phyloP scores from a whole-genome alignment of 2,888 invertebrate genomes.

The Heliconius erato region DNA sequence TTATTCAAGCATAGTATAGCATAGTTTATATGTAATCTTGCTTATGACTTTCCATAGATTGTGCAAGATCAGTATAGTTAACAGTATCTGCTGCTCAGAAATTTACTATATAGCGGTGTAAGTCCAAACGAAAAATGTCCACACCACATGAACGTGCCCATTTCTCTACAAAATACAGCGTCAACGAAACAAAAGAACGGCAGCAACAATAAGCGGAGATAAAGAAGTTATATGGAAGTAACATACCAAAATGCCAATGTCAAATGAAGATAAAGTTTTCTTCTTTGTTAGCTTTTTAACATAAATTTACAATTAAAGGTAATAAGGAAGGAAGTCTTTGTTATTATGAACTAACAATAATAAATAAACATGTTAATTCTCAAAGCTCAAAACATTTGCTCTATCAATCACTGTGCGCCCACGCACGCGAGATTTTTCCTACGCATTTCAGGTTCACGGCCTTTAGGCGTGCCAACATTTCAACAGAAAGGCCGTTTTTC shows the following conservation, averaged over 20 bases:
- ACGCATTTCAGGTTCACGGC: slow-evolving; percentile 68
- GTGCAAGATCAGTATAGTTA: too few relatives aligned
- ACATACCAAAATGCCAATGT: not conserved
- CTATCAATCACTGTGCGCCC: slow-evolving; percentile 38
- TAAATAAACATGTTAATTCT: not conserved
- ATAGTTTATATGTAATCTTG: not conserved
- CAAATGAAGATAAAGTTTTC: not conserved
- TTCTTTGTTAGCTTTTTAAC: not conserved
- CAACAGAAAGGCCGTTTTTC: slow-evolving; percentile 35
- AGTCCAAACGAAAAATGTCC: not conserved
- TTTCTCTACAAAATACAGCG: not conserved
- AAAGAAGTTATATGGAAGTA: not conserved
- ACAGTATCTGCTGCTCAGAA: not conserved
- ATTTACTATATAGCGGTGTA: not conserved
- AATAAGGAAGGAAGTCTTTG: slow-evolving; percentile 11
- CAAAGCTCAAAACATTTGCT: not conserved
- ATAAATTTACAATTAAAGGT: not conserved
- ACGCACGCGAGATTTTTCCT: slow-evolving; percentile 55
- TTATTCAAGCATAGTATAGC: not conserved
- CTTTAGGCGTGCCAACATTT: slow-evolving; percentile 60
- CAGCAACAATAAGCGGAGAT: not conserved
- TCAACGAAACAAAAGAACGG: not conserved
- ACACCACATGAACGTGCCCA: too few relatives aligned
- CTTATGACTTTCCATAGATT: not conserved
- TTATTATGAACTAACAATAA: not conserved